Base-by-base conservation (phyloP, 2,888 invertebrate species). In the Drepana falcataria region DNA sequence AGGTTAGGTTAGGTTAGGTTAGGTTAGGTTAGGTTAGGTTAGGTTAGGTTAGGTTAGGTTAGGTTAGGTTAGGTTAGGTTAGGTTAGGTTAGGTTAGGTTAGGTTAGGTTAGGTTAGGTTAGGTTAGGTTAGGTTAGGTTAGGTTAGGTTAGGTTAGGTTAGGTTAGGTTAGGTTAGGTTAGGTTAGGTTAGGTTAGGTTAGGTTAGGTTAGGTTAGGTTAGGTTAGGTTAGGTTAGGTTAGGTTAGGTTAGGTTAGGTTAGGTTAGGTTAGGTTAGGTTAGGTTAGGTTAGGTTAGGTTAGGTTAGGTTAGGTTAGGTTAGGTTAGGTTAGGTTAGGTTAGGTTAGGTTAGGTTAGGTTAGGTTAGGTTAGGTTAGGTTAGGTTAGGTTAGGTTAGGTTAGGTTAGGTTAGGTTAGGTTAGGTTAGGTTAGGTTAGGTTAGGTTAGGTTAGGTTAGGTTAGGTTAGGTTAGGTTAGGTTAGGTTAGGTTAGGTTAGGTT, bases 61-160 rank as follows among this genome's bases (percentile, higher is more conserved):
- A 54, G 54, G 54, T 54, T 54, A 54, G 54, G 54, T 54, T 54
- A 54, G 54, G 54, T 54, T 54, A 54, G 54, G 54, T 54, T 54
- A 54, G 54, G 56, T 56, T 56, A 56, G 56, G 56, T 56, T 56
- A 56, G 56, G 55, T 56, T 56, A 56, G 56, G 56, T 53, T 56
- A 53, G 56, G 53, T 56, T 56, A 53, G 56, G 56, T 56, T 56
- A 56, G 56, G 56, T 56, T 56, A 53, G 53, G 56, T 53, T 53
- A 53, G 53, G 56, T 53, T 53, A 56, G 56, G 56, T 56, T 56
- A 56, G 56, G 56, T 56, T 56, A 53, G 56, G 56, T 56, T 56
- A 56, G 56, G 56, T 56, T 56, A n/a, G n/a, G n/a, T n/a, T n/a
- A n/a, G n/a, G n/a, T n/a, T n/a, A n/a, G 56, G 56, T 56, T 56